Base-by-base conservation (phyloP, 2,113 vertebrate genomes). In the Chamaea fasciata region DNA sequence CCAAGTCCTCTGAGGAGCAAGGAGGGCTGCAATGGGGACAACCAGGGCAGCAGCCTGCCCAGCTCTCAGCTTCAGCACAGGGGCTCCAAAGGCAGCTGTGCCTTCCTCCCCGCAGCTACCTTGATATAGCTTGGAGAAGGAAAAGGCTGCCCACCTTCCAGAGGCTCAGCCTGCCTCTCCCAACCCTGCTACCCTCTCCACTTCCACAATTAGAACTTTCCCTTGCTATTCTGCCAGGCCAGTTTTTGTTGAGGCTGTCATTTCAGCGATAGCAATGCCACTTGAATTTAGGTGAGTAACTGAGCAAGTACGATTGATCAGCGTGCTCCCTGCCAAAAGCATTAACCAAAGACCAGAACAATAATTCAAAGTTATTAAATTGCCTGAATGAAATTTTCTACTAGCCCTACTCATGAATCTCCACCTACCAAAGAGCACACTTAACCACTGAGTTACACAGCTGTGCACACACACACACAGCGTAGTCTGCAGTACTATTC, bases 291-390 rank as follows among this genome's bases (percentile, higher is more conserved):
- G 76, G 79, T 63, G 91, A 90, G 77, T 74, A 92, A 87, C 59
- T 0, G 2, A 93, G 52, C 52, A 75, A 88, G 83, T 76, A 78
- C 1, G 0, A 92, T 4, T 87, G 92, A 95, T 65, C 88, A 41
- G 86, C 60, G 65, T 42, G 76, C 60, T 84, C 64, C 64, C 82
- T 35, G 62, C 60, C 85, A 85, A 95, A 92, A 92, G 65, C 70
- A 76, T 85, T 93, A 87, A 87, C 50, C 83, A 94, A 89, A 92
- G 83, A 96, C 73, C 85, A 94, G 75, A 83, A 91, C 68, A 80
- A 79, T 79, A 92, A 94, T 62, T 90, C 77, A 77, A 39, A 89
- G 80, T 68, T 92, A 93, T 84, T 95, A 89, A 94, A 95, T 90
- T 77, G 83, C 74, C 87, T 33, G 13, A 94, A 92, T 19, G 13